Conservation (phyloP, 2,888 invertebrate species). For the Gari tellinella region DNA sequence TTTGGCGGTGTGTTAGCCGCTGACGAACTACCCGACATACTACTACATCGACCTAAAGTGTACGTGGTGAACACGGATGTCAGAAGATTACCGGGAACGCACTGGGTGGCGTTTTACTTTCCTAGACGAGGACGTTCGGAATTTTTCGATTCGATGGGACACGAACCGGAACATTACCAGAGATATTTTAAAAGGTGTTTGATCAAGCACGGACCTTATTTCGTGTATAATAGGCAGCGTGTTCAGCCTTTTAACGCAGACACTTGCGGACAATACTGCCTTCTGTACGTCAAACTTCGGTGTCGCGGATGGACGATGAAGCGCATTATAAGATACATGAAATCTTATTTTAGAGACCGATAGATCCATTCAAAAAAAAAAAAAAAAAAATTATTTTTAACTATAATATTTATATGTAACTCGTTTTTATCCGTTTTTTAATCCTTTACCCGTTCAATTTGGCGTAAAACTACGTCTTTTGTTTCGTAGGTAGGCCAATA, state of each 20-base stretch:
- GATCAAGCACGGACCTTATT: slow-evolving; percentile 10
- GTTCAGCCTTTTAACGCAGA: not conserved
- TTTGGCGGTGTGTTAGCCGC: slow-evolving; percentile 22
- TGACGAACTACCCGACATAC: slow-evolving; percentile 2
- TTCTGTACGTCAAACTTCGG: too few species aligned
- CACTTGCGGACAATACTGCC: slow-evolving; percentile 14
- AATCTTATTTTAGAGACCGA: too few species aligned
- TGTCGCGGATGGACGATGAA: too few species aligned
- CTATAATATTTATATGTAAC: too few species aligned
- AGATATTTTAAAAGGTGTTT: slow-evolving; percentile 12
- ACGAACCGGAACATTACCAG: slow-evolving; percentile 11
- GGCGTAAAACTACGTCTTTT: too few species aligned
- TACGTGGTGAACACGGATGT: too few species aligned
- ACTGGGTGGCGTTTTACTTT: slow-evolving; percentile 18
- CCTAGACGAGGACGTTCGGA: slow-evolving; percentile 14
- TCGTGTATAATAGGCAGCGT: slow-evolving; percentile 1
- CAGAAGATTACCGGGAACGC: slow-evolving; percentile 2
- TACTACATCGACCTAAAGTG: slow-evolving; percentile 3
- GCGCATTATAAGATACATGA: too few species aligned
- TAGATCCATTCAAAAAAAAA: too few species aligned
- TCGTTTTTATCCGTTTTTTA: too few species aligned
- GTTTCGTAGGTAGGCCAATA: too few species aligned
- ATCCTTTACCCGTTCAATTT: too few species aligned
- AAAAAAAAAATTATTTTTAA: too few species aligned
- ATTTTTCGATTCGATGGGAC: slow-evolving; percentile 24